These are phyloP conservation scores for Terrapene triunguis DNA, from an alignment of 2,113 vertebrate species.

Conservation along the genomic window DNA sequence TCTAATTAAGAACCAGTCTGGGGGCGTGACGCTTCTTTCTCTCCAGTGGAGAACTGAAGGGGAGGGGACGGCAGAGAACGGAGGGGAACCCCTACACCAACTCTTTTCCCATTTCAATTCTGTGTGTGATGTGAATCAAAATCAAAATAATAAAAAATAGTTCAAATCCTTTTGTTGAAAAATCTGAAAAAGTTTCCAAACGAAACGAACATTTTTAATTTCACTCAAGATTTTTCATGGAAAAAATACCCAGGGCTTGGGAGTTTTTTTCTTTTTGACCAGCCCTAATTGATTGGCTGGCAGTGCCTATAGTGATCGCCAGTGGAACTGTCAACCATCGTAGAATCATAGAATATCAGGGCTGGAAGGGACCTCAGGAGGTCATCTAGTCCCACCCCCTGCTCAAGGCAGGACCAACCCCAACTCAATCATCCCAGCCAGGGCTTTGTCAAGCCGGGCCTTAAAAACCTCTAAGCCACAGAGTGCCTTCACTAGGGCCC, in stretches of 20 bases:
- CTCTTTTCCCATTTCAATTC: background rate
- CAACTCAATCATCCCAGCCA: too few relatives aligned
- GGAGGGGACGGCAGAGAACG: background rate
- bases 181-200: background rate
- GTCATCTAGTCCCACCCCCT: too few relatives aligned
- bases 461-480: too few relatives aligned
- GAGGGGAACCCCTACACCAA: background rate
- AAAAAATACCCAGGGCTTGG: background rate
- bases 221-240: background rate
- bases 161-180: background rate
- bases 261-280: background rate
- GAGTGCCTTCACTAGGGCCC: background rate
- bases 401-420: too few relatives aligned
- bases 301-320: background rate
- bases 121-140: background rate
- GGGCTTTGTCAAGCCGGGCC: too few relatives aligned
- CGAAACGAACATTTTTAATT: background rate
- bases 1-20: background rate
- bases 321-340: background rate
- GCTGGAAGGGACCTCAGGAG: too few relatives aligned
- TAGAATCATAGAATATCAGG: too few relatives aligned
- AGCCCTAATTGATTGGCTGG: background rate
- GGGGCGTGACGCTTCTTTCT: background rate
- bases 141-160: background rate
- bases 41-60: background rate